Evolutionary conservation across 2,113 vertebrate genomes (phyloP).

Genomic region (Columbina picui): DNA sequence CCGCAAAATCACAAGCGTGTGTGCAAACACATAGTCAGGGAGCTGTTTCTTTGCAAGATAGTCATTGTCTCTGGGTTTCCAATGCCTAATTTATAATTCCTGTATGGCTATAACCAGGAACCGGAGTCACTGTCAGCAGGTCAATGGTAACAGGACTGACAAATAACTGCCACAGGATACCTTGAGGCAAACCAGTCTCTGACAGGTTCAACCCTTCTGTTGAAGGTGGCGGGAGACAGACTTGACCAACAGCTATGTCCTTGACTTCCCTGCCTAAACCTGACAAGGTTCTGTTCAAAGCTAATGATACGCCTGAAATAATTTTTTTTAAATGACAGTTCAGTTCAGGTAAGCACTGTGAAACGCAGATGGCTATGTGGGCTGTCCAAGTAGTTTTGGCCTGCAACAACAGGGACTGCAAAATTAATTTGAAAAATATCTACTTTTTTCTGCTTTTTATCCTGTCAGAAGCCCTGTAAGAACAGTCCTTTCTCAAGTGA

Average conservation of each 20-base stretch:
- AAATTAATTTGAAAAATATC: slow-evolving; percentile 29
- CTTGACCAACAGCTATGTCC: neutral
- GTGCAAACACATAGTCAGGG: neutral
- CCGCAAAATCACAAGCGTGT: neutral
- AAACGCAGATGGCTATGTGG: slow-evolving; percentile 57
- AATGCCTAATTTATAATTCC: neutral
- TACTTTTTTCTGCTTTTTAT: neutral
- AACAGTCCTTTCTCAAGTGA: neutral
- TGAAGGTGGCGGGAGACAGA: neutral
- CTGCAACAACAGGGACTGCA: slow-evolving; percentile 8
- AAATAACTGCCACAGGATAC: slow-evolving; percentile 29
- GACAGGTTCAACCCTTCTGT: neutral
- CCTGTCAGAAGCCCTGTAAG: neutral
- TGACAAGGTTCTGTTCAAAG: slow-evolving; percentile 36
- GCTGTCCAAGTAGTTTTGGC: slow-evolving; percentile 39
- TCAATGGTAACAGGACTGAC: slow-evolving; percentile 22
- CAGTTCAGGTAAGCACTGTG: slow-evolving; percentile 46
- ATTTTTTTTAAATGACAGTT: neutral
- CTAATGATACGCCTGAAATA: slow-evolving; percentile 40
- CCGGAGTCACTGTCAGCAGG: neutral
- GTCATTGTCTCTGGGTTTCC: neutral
- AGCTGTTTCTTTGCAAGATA: neutral
- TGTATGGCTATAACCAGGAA: neutral
- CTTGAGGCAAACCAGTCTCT: slow-evolving; percentile 23
- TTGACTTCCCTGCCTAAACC: slow-evolving; percentile 3